Base-by-base conservation (phyloP, 2,113 vertebrate genomes). In the Caretta caretta region DNA sequence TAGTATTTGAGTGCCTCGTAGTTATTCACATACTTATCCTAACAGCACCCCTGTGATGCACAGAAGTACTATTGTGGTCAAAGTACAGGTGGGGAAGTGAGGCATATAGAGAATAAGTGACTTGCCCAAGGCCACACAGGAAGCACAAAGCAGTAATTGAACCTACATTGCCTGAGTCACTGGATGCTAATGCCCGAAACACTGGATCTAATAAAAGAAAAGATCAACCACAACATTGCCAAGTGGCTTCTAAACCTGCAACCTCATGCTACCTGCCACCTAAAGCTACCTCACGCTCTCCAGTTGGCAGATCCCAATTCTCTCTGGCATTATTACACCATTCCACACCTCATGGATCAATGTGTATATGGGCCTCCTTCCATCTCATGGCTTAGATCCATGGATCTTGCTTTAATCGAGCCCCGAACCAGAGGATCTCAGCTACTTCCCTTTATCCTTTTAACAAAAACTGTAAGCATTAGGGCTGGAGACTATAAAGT, bases 331-430 rank as follows among this genome's bases (percentile, higher is more conserved):
- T 80, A 93, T 3, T 2, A 2, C 5, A 85, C 89, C 46, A 89
- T n/a, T 62, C 86, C 89, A 72, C 79, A 86, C 50, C 48, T 50
- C 59, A 4, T 79, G 46, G 72, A 12, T 22, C 19, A 79, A 1
- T 59, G 84, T 2, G 8, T 57, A 87, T 13, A 9, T 12, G 6
- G 91, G 3, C 24, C 65, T 80, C 0, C 72, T 84, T 19, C 54
- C 25, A 85, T 29, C 35, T 89, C 65, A 90, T 50, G 83, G 24
- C 80, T 86, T 59, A 86, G 91, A 92, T 8, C 6, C 46, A 29
- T 49, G 86, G 65, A 72, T 38, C 20, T n/a, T 72, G 65, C 20
- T 38, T 72, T 72, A 87, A 90, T 49, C 16, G 84, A 5, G 56
- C 88, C 50, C 35, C 62, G 25, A 19, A 50, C 54, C 24, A 87